phyloP scores from a whole-genome alignment of 2,888 invertebrate species.

The Synergus japonicus region DNA sequence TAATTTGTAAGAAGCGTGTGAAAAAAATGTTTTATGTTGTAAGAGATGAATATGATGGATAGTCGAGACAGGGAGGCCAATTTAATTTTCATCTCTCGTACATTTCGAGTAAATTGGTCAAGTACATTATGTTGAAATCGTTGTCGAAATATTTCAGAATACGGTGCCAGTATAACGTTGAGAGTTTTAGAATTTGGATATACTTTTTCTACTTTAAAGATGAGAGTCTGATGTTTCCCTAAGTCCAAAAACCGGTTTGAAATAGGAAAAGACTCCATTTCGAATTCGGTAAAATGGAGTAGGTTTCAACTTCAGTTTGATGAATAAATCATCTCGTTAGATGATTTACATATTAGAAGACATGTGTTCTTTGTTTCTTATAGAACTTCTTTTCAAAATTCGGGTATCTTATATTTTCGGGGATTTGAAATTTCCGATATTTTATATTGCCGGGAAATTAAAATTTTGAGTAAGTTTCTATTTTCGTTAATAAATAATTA shows the following conservation, averaged over 20 bases:
- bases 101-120: conserved; percentile 39
- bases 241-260: conserved; percentile 31
- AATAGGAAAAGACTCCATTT: conserved; percentile 31
- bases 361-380: neutral
- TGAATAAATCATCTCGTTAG: neutral
- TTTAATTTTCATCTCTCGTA: conserved; percentile 32
- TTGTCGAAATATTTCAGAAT: neutral
- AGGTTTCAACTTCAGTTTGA: neutral
- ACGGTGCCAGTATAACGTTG: neutral
- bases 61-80: conserved; percentile 21
- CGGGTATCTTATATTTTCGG: too few relatives aligned
- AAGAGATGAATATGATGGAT: conserved; percentile 37
- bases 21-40: conserved; percentile 23
- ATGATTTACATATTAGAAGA: neutral
- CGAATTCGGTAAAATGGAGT: neutral
- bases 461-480: too few relatives aligned
- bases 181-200: conserved; percentile 1
- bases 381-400: neutral
- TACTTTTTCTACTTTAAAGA: neutral
- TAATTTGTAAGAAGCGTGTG: neutral
- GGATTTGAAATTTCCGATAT: too few relatives aligned
- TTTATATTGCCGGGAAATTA: too few relatives aligned
- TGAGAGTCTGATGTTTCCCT: neutral
- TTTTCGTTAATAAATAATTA: too few relatives aligned
- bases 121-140: conserved; percentile 13